Conservation (phyloP, 2,113 vertebrate species). For the Aspiorhynchus laticeps region DNA sequence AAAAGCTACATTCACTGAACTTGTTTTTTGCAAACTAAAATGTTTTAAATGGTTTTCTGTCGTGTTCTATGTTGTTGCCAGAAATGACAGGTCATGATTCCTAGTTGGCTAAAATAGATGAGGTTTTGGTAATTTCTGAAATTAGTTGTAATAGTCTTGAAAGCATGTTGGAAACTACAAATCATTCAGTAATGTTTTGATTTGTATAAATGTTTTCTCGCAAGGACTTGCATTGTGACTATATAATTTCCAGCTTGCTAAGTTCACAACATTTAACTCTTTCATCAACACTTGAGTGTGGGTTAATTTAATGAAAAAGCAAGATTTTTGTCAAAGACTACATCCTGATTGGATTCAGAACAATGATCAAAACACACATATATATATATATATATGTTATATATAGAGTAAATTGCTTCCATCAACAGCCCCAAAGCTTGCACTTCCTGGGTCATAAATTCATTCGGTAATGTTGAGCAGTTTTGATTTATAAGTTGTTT, state of each 20-base stretch:
- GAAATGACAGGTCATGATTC: background rate
- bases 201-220: too few species aligned
- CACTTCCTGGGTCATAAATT: too few species aligned
- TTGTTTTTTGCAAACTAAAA: background rate
- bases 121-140: background rate
- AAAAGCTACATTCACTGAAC: background rate
- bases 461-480: background rate
- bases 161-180: too few species aligned
- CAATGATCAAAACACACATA: background rate
- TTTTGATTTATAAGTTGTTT: background rate
- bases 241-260: too few species aligned
- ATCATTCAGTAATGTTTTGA: too few species aligned
- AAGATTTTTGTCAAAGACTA: background rate
- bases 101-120: background rate
- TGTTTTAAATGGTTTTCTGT: background rate
- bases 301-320: too few species aligned
- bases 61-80: background rate
- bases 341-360: too few species aligned
- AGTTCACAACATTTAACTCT: too few species aligned
- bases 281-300: too few species aligned
- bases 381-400: too few species aligned
- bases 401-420: background rate
- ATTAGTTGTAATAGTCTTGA: too few species aligned
- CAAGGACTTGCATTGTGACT: too few species aligned
- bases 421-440: background rate